phyloP scores from a whole-genome alignment of 1,140 invertebrate genomes.

The Bombus picipes region DNA sequence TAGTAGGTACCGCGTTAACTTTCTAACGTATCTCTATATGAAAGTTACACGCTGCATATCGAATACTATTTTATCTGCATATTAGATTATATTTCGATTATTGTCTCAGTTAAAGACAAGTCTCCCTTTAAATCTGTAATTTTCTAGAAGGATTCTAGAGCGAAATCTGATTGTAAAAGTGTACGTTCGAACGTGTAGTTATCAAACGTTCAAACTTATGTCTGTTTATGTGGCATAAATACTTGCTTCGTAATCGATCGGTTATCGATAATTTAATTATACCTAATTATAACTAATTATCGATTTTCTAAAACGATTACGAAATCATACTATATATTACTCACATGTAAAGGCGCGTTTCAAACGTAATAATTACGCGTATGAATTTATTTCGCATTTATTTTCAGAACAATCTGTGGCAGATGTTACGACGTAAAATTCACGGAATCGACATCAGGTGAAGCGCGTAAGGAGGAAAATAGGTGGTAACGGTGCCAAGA shows the following conservation, averaged over 20 bases:
- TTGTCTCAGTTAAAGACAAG: not conserved
- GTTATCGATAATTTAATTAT: no score
- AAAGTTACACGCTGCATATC: no score
- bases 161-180: not conserved
- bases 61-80: no score
- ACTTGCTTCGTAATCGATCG: not conserved
- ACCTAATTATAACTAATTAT: not conserved
- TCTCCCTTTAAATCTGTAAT: not conserved
- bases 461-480: not conserved
- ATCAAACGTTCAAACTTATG: no score
- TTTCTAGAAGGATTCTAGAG: not conserved
- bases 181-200: not conserved
- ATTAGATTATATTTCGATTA: not conserved
- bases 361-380: not conserved
- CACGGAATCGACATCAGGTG: no score
- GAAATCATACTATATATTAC: not conserved
- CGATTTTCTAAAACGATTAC: not conserved
- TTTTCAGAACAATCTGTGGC: not conserved
- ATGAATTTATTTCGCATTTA: not conserved
- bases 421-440: not conserved
- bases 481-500: constrained; percentile 3
- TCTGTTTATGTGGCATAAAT: not conserved
- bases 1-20: no score
- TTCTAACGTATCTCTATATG: no score
- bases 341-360: not conserved